These are phyloP conservation scores for Hylaeus volcanicus DNA, from an alignment of 1,140 invertebrate species.

Conservation along the genomic window DNA sequence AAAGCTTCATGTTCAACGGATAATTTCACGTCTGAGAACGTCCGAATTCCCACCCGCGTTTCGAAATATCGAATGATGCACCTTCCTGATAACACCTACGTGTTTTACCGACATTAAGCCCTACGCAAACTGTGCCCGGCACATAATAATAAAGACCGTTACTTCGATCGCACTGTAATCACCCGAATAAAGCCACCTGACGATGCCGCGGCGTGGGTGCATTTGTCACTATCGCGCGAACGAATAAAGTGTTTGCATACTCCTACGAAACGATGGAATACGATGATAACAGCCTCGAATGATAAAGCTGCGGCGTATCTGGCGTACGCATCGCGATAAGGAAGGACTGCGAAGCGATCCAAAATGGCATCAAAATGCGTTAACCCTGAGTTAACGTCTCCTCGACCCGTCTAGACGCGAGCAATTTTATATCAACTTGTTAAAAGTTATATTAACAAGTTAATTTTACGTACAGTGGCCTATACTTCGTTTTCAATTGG, in stretches of 20 bases:
- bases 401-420: not conserved
- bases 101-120: slow-evolving; percentile 58
- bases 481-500: no score
- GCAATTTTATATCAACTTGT: no score
- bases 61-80: slow-evolving; percentile 53
- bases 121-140: slow-evolving; percentile 47
- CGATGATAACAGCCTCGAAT: slow-evolving; percentile 2
- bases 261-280: slow-evolving; percentile 35
- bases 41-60: slow-evolving; percentile 22
- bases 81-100: slow-evolving; percentile 54
- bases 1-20: slow-evolving; percentile 18
- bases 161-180: slow-evolving; percentile 53
- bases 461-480: no score
- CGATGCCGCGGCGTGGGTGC: slow-evolving; percentile 27
- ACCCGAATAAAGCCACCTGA: slow-evolving; percentile 49
- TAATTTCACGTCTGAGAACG: not conserved
- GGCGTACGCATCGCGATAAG: slow-evolving; percentile 27
- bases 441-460: no score
- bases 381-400: slow-evolving; percentile 14
- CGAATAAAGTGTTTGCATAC: slow-evolving; percentile 44
- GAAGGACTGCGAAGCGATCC: not conserved
- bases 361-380: slow-evolving; percentile 29
- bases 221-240: slow-evolving; percentile 50
- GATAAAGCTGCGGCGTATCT: slow-evolving; percentile 19
- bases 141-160: slow-evolving; percentile 61